A percentile compares a stretch with the other conserved stretches of the same genome.
Conservation (phyloP, 1,140 invertebrate species). For the Gonioctena quinquepunctata region DNA sequence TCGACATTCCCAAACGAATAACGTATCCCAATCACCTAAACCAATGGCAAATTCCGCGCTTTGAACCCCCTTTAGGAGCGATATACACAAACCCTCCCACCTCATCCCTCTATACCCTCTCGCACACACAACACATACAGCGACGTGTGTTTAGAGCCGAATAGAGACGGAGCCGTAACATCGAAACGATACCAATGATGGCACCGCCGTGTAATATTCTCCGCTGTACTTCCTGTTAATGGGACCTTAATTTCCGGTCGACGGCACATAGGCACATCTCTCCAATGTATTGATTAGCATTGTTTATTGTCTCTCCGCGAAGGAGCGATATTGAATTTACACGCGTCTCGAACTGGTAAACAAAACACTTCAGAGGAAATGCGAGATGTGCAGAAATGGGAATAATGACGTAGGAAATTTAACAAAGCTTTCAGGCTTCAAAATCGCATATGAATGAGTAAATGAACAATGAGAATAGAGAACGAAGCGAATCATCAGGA, state of each 20-base stretch:
- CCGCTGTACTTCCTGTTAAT: slow-evolving; percentile 34
- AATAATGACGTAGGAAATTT: too few species aligned
- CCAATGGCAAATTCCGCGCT: not conserved
- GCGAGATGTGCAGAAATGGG: too few species aligned
- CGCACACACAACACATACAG: not conserved
- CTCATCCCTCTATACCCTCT: not conserved
- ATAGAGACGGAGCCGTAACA: not conserved
- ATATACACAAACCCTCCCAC: not conserved
- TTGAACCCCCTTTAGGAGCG: not conserved
- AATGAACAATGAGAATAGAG: too few species aligned
- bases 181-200: not conserved
- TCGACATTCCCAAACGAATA: too few species aligned
- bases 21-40: too few species aligned
- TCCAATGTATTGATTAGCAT: slow-evolving; percentile 27
- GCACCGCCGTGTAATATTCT: not conserved
- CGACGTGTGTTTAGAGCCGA: not conserved
- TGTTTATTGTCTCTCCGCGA: slow-evolving; percentile 11
- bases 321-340: not conserved
- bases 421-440: too few species aligned
- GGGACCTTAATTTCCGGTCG: slow-evolving; percentile 37
- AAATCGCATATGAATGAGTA: too few species aligned
- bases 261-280: slow-evolving; percentile 17
- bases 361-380: too few species aligned
- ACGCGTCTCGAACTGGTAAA: not conserved
- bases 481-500: too few species aligned